Evolutionary conservation across 2,113 vertebrate species (phyloP).

Genomic region (Elaphurus davidianus): DNA sequence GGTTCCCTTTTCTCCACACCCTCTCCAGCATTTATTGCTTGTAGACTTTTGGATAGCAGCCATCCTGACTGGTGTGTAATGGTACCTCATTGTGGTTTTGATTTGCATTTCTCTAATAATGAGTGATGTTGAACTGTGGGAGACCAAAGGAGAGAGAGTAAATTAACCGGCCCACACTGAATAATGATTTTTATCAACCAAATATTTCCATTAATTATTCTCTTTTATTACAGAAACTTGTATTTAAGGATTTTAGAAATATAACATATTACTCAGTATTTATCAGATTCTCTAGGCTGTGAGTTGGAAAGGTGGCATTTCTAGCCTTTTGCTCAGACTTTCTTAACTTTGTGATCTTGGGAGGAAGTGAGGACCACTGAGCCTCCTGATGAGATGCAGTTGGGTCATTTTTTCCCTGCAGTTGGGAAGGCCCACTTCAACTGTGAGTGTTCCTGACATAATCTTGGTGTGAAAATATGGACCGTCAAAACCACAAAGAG

Average conservation of each 20-base stretch:
- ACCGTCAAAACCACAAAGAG: slow-evolving; percentile 20
- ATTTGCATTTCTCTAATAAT: too few species aligned
- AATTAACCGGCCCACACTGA: too few species aligned
- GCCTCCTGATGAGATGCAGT: background rate
- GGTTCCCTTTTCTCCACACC: too few species aligned
- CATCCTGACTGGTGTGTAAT: too few species aligned
- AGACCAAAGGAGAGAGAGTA: too few species aligned
- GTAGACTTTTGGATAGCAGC: too few species aligned
- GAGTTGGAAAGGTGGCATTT: background rate
- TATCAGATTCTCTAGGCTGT: background rate
- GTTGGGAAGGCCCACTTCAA: background rate
- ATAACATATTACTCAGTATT: background rate
- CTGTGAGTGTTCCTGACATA: background rate
- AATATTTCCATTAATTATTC: slow-evolving; percentile 42
- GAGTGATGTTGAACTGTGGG: too few species aligned
- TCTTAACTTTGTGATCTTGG: background rate
- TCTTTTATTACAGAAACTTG: slow-evolving; percentile 44
- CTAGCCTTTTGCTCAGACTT: background rate
- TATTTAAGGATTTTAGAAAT: slow-evolving; percentile 33
- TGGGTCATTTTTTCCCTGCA: background rate
- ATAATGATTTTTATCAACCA: background rate
- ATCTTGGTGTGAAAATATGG: slow-evolving; percentile 9
- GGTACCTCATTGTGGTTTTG: too few species aligned
- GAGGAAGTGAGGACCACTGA: background rate
- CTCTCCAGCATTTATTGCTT: too few species aligned